Conservation (phyloP, 1,140 invertebrate genomes). For the Euglossa dilemma region DNA sequence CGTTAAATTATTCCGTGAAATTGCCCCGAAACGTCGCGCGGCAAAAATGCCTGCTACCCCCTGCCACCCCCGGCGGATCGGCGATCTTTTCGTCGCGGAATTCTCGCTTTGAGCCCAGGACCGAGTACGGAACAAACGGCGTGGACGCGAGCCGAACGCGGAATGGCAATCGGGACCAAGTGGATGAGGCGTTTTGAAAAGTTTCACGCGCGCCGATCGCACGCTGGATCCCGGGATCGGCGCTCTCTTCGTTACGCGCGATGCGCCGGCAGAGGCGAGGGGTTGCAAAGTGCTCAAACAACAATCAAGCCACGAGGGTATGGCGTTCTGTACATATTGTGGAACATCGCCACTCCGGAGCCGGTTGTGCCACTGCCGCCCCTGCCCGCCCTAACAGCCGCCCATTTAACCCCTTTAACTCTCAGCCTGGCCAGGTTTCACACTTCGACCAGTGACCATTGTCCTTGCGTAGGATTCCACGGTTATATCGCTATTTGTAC, state of each 20-base stretch:
- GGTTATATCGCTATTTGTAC: slow-evolving; percentile 72
- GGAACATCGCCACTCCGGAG: slow-evolving; percentile 65
- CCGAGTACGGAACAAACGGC: not conserved
- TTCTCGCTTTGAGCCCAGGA: not conserved
- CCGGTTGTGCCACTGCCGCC: slow-evolving; percentile 17
- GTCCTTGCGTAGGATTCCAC: slow-evolving; percentile 41
- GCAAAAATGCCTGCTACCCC: not conserved
- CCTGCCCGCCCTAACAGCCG: slow-evolving; percentile 4
- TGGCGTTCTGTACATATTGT: slow-evolving; percentile 66
- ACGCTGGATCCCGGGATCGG: slow-evolving; percentile 7
- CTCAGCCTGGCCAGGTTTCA: slow-evolving; percentile 40
- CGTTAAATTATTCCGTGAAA: slow-evolving; percentile 20
- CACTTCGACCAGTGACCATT: slow-evolving; percentile 54
- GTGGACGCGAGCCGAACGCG: not conserved
- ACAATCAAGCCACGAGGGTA: slow-evolving; percentile 67
- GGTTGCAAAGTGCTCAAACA: slow-evolving; percentile 70
- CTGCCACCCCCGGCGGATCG: not conserved
- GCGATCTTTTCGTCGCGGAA: too few species aligned
- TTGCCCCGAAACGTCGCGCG: too few species aligned
- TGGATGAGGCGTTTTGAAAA: slow-evolving; percentile 13
- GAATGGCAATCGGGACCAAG: slow-evolving; percentile 18
- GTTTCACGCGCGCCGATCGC: slow-evolving; percentile 7
- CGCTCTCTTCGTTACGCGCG: slow-evolving; percentile 56
- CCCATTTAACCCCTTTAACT: slow-evolving; percentile 68
- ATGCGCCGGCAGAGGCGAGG: slow-evolving; percentile 6